These are phyloP conservation scores for Nesometra sesokonis DNA, from an alignment of 35 echinoderm and acorn worm species.

Conservation along the genomic window DNA sequence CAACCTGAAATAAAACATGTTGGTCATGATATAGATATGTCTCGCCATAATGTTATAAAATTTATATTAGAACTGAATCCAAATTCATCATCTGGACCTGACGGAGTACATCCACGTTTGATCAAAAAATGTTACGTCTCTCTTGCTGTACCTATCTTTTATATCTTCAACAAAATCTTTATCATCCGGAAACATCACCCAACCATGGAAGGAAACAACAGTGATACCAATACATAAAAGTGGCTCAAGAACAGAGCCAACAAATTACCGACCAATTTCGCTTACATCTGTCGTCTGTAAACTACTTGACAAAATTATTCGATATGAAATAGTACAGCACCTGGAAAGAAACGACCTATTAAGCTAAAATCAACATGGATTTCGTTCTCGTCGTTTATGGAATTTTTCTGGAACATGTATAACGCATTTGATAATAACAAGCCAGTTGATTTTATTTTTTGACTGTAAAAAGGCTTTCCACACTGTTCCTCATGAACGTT, in stretches of 20 bases:
- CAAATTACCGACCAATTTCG: conserved; percentile 38
- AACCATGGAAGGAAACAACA: conserved; percentile 24
- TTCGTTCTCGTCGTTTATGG: neutral
- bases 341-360: conserved; percentile 8
- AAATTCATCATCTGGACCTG: too few species aligned
- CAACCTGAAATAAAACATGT: too few species aligned
- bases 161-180: conserved; percentile 24
- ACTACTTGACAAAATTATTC: conserved; percentile 25
- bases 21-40: too few species aligned
- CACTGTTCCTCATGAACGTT: neutral
- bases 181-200: conserved; percentile 9
- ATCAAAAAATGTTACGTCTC: too few species aligned
- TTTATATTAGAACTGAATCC: too few species aligned
- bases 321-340: conserved; percentile 21
- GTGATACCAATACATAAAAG: conserved; percentile 34
- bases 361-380: conserved; percentile 34
- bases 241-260: conserved; percentile 2
- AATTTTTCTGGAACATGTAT: neutral
- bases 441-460: neutral
- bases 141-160: neutral
- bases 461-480: conserved; percentile 3
- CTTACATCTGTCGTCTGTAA: conserved; percentile 36
- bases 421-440: neutral
- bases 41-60: too few species aligned
- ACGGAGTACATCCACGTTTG: too few species aligned